Evolutionary conservation across 2,888 invertebrate species (phyloP).

Genomic region (Linnaemya vulpina): DNA sequence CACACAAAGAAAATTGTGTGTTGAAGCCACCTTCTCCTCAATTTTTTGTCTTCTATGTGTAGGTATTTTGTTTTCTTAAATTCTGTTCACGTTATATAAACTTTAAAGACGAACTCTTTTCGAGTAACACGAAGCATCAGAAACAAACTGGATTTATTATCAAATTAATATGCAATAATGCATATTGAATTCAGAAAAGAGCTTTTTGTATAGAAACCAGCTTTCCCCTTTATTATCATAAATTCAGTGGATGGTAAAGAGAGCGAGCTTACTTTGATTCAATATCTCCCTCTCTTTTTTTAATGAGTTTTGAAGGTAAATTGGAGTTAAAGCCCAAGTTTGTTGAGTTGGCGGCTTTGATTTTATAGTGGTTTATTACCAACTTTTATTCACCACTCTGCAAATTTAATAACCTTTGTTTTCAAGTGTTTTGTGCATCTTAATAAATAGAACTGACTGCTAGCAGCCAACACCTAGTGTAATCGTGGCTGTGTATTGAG

Average conservation of each 20-base stretch:
- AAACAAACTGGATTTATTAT: conserved; percentile 54
- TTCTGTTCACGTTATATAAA: conserved; percentile 60
- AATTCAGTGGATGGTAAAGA: conserved; percentile 34
- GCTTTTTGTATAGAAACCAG: conserved; percentile 44
- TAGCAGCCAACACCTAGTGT: conserved; percentile 83
- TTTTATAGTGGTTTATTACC: conserved; percentile 20
- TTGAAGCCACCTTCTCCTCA: background rate
- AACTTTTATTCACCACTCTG: conserved; percentile 78
- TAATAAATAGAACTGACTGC: conserved; percentile 84
- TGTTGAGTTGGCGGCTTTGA: conserved; percentile 13
- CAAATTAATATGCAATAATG: conserved; percentile 49
- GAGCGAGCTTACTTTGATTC: conserved; percentile 4
- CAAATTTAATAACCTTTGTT: conserved; percentile 56
- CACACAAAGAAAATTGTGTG: background rate
- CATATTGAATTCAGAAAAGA: conserved; percentile 50
- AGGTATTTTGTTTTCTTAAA: background rate
- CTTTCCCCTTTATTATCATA: conserved; percentile 42
- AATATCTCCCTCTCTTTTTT: conserved; percentile 11
- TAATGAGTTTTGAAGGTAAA: background rate
- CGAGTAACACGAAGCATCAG: background rate
- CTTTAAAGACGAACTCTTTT: conserved; percentile 42
- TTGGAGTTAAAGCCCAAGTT: conserved; percentile 44
- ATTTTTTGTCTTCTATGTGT: background rate
- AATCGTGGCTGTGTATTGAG: conserved; percentile 83
- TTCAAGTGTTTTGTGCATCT: conserved; percentile 76